A percentile compares a stretch with the other conserved stretches of the same genome.
Conservation (phyloP, 1,140 invertebrate species). For the Drosophila lacteicornis region DNA sequence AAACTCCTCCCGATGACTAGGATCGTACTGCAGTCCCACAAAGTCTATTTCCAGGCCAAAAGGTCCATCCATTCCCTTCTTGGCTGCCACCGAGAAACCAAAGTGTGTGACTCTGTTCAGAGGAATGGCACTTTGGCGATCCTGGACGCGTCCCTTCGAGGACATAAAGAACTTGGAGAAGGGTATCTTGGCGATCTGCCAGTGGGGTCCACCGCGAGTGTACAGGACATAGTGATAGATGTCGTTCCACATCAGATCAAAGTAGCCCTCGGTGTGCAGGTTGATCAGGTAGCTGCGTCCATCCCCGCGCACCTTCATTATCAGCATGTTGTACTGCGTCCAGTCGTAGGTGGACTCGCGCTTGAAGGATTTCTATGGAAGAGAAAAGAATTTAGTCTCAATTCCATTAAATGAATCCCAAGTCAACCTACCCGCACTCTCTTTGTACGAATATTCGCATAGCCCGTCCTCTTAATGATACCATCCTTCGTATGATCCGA, state of each 20-base stretch:
- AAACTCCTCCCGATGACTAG: constrained; percentile 91
- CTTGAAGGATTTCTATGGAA: constrained; percentile 92
- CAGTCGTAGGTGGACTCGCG: constrained; percentile 90
- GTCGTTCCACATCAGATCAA: constrained; percentile 94
- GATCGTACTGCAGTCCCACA: constrained; percentile 93
- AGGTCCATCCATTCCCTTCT: constrained; percentile 89
- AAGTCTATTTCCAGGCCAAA: constrained; percentile 98
- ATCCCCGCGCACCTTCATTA: constrained; percentile 95
- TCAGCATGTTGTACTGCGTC: constrained; percentile 92
- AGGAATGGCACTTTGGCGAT: constrained; percentile 89
- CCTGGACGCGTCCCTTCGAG: constrained; percentile 94
- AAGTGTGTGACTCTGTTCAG: constrained; percentile 88
- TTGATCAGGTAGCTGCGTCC: constrained; percentile 94
- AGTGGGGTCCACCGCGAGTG: constrained; percentile 98
- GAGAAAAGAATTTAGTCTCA: too few relatives aligned
- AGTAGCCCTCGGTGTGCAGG: constrained; percentile 89
- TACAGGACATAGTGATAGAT: constrained; percentile 92
- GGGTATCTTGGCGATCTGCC: constrained; percentile 96
- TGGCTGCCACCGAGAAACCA: constrained; percentile 93
- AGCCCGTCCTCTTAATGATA: constrained; percentile 89
- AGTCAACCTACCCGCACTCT: constrained; percentile 87
- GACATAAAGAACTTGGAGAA: constrained; percentile 96
- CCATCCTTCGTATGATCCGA: constrained; percentile 92
- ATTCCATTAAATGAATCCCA: background rate
- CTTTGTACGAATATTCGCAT: constrained; percentile 90